Evolutionary conservation across 2,797 vertebrate genomes (phyloP), one percentile per base, ranked within the genome.

Genomic region (Fistularia commersonii): DNA sequence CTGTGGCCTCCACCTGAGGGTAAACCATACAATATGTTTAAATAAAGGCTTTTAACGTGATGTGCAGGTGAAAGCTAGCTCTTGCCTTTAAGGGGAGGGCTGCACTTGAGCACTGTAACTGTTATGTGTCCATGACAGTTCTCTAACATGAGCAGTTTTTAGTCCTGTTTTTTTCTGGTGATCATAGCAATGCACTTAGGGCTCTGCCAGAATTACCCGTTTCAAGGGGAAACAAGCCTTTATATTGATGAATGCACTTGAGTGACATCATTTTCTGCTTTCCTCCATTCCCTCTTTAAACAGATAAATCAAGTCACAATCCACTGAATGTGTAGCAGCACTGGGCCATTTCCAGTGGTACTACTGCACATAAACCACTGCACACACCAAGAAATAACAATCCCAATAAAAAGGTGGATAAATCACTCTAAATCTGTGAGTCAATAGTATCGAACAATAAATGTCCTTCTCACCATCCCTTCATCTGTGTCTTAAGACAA

Each of bases 271-370:
- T 61, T 72, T 66, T 64, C 50, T 8, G 5, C 76, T 65, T 68
- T 67, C 62, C 54, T 73, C 67, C 66, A 68, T 70, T 78, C 68
- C 58, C 43, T 64, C 66, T 67, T 82, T 42, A 65, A 69, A 55
- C 61, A 69, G 56, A 85, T 87, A 81, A 85, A 88, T 89, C 77
- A 80, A 74, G 61, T 64, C 63, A 43, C 45, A 63, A 54, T 60
- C 63, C 15, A 37, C 4, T 11, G 66, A 52, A 62, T 61, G 48
- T 51, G 56, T 34, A 48, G 66, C 45, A 48, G 58, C 40, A 41
- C 14, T 2, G 34, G 52, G 43, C 50, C 15, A 50, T 64, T 72
- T 66, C 32, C 41, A n/a, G 50, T 42, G 55, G 45, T 54, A 43
- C 55, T 3, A 33, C 50, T 45, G 9, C 62, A 55, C 52, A 70